A percentile compares a stretch with the other conserved stretches of the same genome.
These are phyloP conservation scores for Crotalus helleri DNA, from an alignment of 2,113 vertebrate species.

Conservation along the genomic window DNA sequence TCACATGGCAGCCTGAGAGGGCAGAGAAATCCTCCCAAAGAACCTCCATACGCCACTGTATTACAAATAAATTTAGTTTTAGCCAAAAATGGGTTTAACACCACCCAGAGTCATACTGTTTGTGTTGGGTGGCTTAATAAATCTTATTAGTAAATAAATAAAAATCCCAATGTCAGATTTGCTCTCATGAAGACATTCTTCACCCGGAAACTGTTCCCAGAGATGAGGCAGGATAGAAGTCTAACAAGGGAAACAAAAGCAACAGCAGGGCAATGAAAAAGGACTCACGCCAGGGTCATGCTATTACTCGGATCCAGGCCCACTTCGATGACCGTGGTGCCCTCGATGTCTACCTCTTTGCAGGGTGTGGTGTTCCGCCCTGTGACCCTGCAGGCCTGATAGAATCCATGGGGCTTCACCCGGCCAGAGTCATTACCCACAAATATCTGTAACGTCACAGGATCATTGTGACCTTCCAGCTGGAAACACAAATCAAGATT, in stretches of 20 bases:
- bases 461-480: slow-evolving; percentile 94
- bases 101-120: neutral
- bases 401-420: slow-evolving; percentile 98
- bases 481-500: slow-evolving; percentile 61
- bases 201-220: neutral
- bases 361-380: slow-evolving; percentile 97
- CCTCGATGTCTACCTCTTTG: slow-evolving; percentile 94
- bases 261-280: neutral
- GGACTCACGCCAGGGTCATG: slow-evolving; percentile 93
- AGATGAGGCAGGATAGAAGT: neutral
- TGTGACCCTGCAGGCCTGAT: slow-evolving; percentile 95
- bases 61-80: neutral
- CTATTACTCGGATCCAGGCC: slow-evolving; percentile 89
- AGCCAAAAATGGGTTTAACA: no score
- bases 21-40: neutral
- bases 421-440: slow-evolving; percentile 93
- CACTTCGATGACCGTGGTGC: slow-evolving; percentile 96
- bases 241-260: neutral
- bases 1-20: no score
- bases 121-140: neutral
- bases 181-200: neutral
- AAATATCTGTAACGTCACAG: slow-evolving; percentile 91
- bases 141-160: neutral
- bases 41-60: neutral
- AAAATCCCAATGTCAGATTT: neutral